Percentiles rank a stretch among this genome's conserved stretches.
phyloP scores from a whole-genome alignment of 2,113 vertebrate species.

The Rhynchopsitta pachyrhyncha region DNA sequence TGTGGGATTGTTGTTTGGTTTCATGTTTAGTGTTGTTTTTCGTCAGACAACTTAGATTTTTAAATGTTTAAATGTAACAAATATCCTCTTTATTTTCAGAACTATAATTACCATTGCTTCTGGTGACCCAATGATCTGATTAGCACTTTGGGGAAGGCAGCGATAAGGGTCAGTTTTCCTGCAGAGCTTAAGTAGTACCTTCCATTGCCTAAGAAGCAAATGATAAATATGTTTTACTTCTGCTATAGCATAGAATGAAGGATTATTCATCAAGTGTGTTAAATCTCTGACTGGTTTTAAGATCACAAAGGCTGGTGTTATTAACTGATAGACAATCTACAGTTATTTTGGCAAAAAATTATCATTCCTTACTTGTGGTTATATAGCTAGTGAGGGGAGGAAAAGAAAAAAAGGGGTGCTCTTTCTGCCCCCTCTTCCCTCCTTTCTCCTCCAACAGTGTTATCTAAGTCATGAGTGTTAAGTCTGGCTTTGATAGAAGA shows the following conservation, averaged over 20 bases:
- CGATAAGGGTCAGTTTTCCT: background rate
- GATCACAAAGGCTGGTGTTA: background rate
- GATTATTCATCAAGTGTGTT: background rate
- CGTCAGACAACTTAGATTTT: background rate
- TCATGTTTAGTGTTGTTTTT: background rate
- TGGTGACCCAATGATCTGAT: background rate
- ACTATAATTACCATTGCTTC: background rate
- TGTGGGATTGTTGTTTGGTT: background rate
- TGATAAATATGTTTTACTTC: background rate
- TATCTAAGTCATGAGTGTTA: background rate
- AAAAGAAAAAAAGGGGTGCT: background rate
- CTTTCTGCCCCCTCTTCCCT: background rate
- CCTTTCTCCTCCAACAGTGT: background rate
- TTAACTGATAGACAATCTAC: background rate
- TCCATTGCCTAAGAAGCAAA: background rate
- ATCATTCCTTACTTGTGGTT: background rate
- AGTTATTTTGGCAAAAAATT: background rate
- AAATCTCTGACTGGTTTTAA: background rate
- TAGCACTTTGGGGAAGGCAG: background rate
- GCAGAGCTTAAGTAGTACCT: background rate
- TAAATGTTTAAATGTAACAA: background rate
- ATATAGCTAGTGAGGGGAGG: background rate
- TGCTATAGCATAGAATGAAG: background rate
- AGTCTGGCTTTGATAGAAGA: background rate
- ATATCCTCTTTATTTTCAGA: background rate